phyloP scores from a whole-genome alignment of 2,113 vertebrate genomes.

The Aramus guarauna region DNA sequence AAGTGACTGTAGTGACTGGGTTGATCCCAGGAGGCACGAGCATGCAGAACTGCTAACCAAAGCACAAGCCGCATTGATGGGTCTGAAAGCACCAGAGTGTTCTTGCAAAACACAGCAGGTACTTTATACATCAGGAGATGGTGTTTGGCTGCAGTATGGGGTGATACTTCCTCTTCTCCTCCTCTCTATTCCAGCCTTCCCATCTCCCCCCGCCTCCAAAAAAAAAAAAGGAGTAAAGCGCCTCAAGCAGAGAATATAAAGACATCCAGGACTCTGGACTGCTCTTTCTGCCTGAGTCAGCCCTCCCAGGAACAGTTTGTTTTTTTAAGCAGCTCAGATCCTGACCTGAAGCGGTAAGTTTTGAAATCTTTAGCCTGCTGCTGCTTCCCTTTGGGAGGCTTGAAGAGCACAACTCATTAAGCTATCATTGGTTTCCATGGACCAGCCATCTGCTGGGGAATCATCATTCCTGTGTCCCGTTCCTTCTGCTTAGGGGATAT shows the following conservation, averaged over 20 bases:
- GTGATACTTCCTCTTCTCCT: not conserved
- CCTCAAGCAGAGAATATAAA: not conserved
- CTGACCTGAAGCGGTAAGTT: not conserved
- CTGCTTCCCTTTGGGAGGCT: not conserved
- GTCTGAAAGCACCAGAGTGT: not conserved
- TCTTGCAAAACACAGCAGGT: not conserved
- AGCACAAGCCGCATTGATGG: not conserved
- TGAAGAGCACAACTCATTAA: not conserved
- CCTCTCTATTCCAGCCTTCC: not conserved
- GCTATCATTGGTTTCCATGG: not conserved
- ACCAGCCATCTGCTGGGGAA: conserved; percentile 15
- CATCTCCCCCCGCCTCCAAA: not conserved
- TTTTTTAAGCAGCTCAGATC: not conserved
- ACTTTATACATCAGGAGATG: not conserved
- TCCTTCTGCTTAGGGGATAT: not conserved
- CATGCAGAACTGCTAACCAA: not conserved
- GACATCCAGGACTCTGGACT: not conserved
- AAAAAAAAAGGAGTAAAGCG: not conserved
- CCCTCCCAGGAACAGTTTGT: not conserved
- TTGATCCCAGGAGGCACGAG: not conserved
- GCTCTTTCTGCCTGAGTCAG: not conserved
- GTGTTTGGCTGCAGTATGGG: not conserved
- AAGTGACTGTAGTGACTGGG: not conserved
- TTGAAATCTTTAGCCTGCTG: not conserved
- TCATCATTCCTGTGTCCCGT: not conserved